A percentile compares a stretch with the other conserved stretches of the same genome.
These are phyloP conservation scores for Oreohelix idahoensis DNA, from an alignment of 1,140 invertebrate species.

Conservation along the genomic window DNA sequence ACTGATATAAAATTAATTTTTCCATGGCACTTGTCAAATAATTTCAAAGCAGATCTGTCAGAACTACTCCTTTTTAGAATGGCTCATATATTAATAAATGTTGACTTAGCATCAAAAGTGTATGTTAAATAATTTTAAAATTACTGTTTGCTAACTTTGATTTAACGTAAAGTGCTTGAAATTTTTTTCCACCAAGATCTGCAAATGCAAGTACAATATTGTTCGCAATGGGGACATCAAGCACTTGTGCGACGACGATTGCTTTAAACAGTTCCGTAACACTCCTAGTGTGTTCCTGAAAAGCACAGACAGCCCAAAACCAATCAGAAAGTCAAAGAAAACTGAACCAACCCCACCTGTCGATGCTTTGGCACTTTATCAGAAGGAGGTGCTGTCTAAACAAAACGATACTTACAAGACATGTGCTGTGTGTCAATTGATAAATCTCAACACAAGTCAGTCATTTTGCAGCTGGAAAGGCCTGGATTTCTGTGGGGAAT, in stretches of 20 bases:
- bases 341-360: not conserved
- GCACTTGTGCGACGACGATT: slow-evolving; percentile 73
- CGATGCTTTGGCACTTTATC: not conserved
- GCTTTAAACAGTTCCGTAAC: slow-evolving; percentile 75
- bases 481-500: slow-evolving; percentile 93
- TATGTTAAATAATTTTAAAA: too few species aligned
- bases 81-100: too few species aligned
- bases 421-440: slow-evolving; percentile 68
- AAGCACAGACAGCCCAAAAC: not conserved
- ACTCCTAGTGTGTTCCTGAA: slow-evolving; percentile 67
- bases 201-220: slow-evolving; percentile 74
- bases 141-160: too few species aligned
- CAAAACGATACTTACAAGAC: slow-evolving; percentile 62
- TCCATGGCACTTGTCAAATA: too few species aligned
- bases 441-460: slow-evolving; percentile 65
- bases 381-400: not conserved
- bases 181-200: too few species aligned
- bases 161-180: too few species aligned
- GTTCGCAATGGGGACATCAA: slow-evolving; percentile 73
- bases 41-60: too few species aligned
- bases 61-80: too few species aligned
- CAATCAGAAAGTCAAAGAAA: not conserved
- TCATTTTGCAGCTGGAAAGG: slow-evolving; percentile 85
- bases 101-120: too few species aligned
- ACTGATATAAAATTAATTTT: too few species aligned